A percentile compares a stretch with the other conserved stretches of the same genome.
Evolutionary conservation across 2,113 vertebrate species (phyloP).

Genomic region (Typhlomys cinereus): DNA sequence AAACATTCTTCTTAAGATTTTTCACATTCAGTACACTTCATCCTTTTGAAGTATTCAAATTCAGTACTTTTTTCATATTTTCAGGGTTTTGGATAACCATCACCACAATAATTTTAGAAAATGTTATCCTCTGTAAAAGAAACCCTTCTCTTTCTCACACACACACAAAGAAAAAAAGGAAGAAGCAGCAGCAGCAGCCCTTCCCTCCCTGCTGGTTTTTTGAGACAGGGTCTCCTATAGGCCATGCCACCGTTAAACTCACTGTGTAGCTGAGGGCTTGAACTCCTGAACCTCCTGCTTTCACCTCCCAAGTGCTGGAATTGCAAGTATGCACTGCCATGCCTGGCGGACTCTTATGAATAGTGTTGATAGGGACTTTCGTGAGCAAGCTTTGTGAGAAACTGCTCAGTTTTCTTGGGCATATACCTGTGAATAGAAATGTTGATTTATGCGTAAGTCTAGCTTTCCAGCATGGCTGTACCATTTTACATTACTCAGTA

Average conservation of each 20-base stretch:
- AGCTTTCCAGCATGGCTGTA: neutral
- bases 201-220: too few relatives aligned
- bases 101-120: slow-evolving; percentile 25
- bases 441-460: neutral
- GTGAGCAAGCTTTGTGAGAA: neutral
- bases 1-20: slow-evolving; percentile 41
- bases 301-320: neutral
- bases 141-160: neutral
- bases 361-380: neutral
- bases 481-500: neutral
- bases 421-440: neutral
- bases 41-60: neutral
- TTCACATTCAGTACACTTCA: neutral
- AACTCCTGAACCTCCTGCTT: neutral
- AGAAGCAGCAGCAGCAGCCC: too few relatives aligned
- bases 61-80: slow-evolving; percentile 1
- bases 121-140: slow-evolving; percentile 14
- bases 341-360: neutral
- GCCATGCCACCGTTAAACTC: neutral
- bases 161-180: too few relatives aligned
- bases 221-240: neutral
- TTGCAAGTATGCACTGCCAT: neutral
- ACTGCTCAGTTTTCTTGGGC: slow-evolving; percentile 10
- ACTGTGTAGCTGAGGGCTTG: neutral
- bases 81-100: neutral